Evolutionary conservation across 2,797 vertebrate genomes (phyloP), one percentile per base, ranked within the genome.

Genomic region (Arnoldichthys spilopterus): DNA sequence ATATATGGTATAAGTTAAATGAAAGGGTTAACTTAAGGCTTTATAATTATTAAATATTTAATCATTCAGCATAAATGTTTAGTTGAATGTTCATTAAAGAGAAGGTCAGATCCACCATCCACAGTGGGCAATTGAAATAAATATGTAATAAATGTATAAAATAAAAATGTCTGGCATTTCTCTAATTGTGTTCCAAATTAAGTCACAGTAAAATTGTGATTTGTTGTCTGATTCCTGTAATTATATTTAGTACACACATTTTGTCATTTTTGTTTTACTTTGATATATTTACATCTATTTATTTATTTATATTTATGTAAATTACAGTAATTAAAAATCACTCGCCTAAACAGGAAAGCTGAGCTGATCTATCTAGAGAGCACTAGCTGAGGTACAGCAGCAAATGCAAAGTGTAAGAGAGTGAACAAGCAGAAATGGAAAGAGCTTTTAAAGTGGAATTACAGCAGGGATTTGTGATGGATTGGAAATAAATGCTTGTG

Each of bases 401-500:
- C 22, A 13, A 16, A 28, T 15, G 24, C 34, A 2, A 28, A 28
- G 7, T 26, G 12, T n/a, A 20, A 6, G 24, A 43, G 68, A 43
- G 70, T 6, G 37, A 30, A 56, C 26, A 43, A 20, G 12, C n/a
- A 12, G 45, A 34, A 26, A 66, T 11, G 40, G 59, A 54, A 26
- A 66, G 37, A 30, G 43, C 16, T 28, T 71, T 58, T 72, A 47
- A 61, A 67, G 49, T 12, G n/a, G 68, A 53, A 64, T 67, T 66
- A 74, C 53, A 72, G 58, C 32, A 30, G 45, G 47, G 64, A 62
- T 30, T 54, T 43, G 63, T 81, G 72, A 85, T 81, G 78, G 56
- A 82, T 75, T 66, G 61, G 51, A 81, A 70, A 69, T 45, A 66
- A 77, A 79, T 22, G 56, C 54, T 30, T 85, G 59, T 68, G 76